phyloP scores from a whole-genome alignment of 1,140 invertebrate genomes.

The Rhizoglyphus robini region DNA sequence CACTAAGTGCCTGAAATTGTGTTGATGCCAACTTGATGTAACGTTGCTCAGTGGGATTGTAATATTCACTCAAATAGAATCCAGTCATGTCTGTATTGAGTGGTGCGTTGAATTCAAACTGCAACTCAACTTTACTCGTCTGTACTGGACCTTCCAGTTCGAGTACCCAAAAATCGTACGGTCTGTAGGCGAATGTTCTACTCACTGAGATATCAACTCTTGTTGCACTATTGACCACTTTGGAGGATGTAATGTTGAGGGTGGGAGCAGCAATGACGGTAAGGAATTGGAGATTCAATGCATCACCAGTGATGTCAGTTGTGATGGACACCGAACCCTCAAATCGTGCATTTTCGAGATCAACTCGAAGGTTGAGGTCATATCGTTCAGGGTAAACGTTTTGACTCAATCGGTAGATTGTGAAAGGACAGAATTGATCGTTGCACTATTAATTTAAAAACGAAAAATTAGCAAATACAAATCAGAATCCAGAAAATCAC shows the following conservation, averaged over 20 bases:
- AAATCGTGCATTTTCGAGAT: constrained; percentile 65
- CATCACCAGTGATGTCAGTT: constrained; percentile 43
- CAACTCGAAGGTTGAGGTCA: constrained; percentile 56
- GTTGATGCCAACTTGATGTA: constrained; percentile 51
- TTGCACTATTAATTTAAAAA: no score
- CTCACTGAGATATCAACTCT: constrained; percentile 28
- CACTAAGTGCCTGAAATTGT: constrained; percentile 66
- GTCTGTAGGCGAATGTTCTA: constrained; percentile 37
- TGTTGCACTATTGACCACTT: background rate
- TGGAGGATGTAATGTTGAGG: constrained; percentile 15
- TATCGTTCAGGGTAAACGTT: constrained; percentile 1
- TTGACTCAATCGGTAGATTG: constrained; percentile 5
- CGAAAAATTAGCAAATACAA: no score
- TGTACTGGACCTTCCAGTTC: constrained; percentile 38
- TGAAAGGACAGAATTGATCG: constrained; percentile 14
- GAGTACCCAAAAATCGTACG: constrained; percentile 53
- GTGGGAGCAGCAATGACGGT: constrained; percentile 44
- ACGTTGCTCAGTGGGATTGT: constrained; percentile 32
- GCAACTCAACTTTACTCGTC: constrained; percentile 21
- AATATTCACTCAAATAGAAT: constrained; percentile 28
- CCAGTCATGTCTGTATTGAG: constrained; percentile 51
- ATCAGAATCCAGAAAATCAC: no score
- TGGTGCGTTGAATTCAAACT: constrained; percentile 45
- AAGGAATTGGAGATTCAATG: constrained; percentile 42
- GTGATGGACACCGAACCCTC: constrained; percentile 60